Base-by-base conservation (phyloP, 2,797 vertebrate species). In the Threskiornis aethiopicus region DNA sequence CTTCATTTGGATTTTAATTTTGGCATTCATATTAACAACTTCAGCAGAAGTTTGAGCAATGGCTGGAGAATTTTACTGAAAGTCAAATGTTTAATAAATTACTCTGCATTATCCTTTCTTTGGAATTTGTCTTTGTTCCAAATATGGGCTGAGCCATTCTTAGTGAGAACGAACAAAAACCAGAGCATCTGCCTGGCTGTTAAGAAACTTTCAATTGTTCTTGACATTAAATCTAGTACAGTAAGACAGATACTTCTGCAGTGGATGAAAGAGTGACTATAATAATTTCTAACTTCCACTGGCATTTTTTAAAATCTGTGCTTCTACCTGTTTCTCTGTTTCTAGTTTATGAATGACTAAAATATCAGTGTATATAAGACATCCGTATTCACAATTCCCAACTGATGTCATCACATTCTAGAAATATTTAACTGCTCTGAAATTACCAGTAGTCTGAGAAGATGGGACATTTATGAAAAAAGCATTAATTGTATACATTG, bases 31-130 rank as follows among this genome's bases (percentile, higher is more conserved):
- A 42, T 47, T 80, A 93, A 55, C 46, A 89, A n/a, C 21, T 94
- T 92, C 64, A 83, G 46, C 64, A 80, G 67, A 96, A 84, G 44
- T 52, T 80, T 90, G 51, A 61, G 29, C 76, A 82, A 67, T 82
- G 35, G 24, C 41, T 96, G 59, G 12, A 67, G 37, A 67, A 49
- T 57, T 77, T 75, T 67, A 47, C 44, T 70, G 41, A 20, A 79
- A 80, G 57, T 85, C 71, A 80, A 69, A 71, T 35, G 29, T 83
- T 94, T 85, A 81, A 85, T 94, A 92, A 89, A 83, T 83, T 57
- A 18, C 25, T 62, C 47, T 89, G 19, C 52, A 42, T 94, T 93
- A 83, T 89, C 46, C n/a, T 87, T 79, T 89, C 71, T 41, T 67
- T 78, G 79, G 79, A 76, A 91, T 67, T 90, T 83, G 33, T 6